Evolutionary conservation across 2,797 vertebrate species (phyloP), one percentile per base, ranked within the genome.

Genomic region (Psittacula echo): DNA sequence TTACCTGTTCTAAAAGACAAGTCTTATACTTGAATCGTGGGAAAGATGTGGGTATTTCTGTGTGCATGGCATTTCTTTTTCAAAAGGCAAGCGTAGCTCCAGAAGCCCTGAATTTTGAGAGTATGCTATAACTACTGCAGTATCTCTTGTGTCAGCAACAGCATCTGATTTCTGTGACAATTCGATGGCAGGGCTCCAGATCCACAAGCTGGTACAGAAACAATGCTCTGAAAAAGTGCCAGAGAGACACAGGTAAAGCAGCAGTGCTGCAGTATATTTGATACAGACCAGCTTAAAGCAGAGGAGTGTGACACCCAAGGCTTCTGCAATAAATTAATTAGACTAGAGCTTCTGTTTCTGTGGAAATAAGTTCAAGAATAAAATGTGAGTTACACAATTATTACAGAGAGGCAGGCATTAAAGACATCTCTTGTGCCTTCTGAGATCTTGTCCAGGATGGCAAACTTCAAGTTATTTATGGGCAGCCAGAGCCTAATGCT

Each of bases 391-490:
- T 83, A 15, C 90, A 50, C 78, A 92, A 71, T 71, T 68, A 24
- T 8, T 79, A 10, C 54, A 15, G 54, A 60, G 65, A 92, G 92
- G 90, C 88, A 92, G 83, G 54, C 92, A 13, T 44, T 82, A 50
- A 64, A 76, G 81, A 24, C 77, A 24, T 53, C 74, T 56, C 32
- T n/a, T 75, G 68, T 13, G 71, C 78, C 86, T 94, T 79, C 37
- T 13, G 51, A 94, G 67, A 65, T 53, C 61, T 74, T 72, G 90
- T 81, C 92, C 75, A 50, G 72, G 87, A 87, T 93, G 61, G 18
- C 75, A 89, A 89, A 61, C 68, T 82, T 71, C 5, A 56, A 64
- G 78, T 89, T 94, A 84, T 95, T 95, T 93, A 94, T 85, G 92
- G 71, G 30, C 45, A 68, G 64, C 29, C 86, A 90, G 65, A 87